Conservation (phyloP, 2,888 invertebrate species). For the Oxyscelio sp. region DNA sequence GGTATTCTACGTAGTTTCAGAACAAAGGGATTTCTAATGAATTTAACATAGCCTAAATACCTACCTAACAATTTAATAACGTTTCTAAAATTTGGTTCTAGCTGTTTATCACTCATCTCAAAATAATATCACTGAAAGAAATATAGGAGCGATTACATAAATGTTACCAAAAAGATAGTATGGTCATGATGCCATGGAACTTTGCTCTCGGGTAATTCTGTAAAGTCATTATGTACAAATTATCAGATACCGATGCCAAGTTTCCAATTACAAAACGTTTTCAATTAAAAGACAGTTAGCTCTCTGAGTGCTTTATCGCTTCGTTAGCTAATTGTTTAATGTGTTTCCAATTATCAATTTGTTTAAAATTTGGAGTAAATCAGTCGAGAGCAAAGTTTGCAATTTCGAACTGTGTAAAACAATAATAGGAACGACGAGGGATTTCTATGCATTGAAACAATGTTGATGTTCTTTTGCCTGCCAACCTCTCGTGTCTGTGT, state of each 20-base stretch:
- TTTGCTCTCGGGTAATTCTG: constrained; percentile 52
- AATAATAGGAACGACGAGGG: constrained; percentile 61
- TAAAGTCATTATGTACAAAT: not conserved
- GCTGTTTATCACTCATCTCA: constrained; percentile 69
- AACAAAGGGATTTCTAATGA: constrained; percentile 68
- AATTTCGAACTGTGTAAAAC: constrained; percentile 36
- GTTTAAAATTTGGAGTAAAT: no score
- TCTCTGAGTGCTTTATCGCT: no score
- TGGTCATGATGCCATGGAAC: constrained; percentile 38
- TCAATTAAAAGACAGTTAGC: no score
- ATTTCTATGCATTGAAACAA: constrained; percentile 86
- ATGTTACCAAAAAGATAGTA: constrained; percentile 59
- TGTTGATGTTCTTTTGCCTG: constrained; percentile 88
- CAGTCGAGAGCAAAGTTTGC: constrained; percentile 46
- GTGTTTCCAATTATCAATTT: no score
- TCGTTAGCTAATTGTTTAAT: no score
- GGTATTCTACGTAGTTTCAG: constrained; percentile 65
- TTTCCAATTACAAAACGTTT: no score
- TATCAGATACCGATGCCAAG: no score
- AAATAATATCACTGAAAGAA: constrained; percentile 67
- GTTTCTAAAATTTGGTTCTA: constrained; percentile 68
- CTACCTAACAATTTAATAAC: constrained; percentile 65
- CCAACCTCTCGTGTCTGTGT: constrained; percentile 97
- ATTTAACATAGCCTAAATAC: constrained; percentile 61
- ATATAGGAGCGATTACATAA: constrained; percentile 49